Evolutionary conservation across 2,797 vertebrate genomes (phyloP).

Genomic region (Danio jaintianensis): DNA sequence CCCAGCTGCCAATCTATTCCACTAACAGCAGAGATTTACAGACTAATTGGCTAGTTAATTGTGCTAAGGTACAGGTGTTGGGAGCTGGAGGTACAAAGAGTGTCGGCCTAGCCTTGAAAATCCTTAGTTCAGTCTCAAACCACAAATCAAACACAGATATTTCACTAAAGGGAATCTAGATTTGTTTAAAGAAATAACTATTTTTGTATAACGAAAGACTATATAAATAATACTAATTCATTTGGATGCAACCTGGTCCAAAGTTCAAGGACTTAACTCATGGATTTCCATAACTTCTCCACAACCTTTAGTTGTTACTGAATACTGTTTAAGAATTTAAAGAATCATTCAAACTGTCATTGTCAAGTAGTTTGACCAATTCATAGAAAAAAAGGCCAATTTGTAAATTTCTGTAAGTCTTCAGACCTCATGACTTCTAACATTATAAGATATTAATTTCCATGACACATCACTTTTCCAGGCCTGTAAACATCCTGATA

Average conservation of each 20-base stretch:
- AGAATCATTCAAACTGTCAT: neutral
- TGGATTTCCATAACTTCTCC: neutral
- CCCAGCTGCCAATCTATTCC: slow-evolving; percentile 63
- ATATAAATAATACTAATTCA: neutral
- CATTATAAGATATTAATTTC: neutral
- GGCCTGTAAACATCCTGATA: neutral
- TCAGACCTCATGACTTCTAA: neutral
- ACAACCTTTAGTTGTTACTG: neutral
- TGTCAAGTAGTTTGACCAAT: neutral
- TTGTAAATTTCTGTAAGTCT: neutral
- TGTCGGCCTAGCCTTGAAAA: slow-evolving; percentile 4
- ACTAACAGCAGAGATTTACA: slow-evolving; percentile 60
- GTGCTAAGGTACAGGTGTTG: slow-evolving; percentile 57
- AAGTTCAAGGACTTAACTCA: neutral
- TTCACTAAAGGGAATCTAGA: neutral
- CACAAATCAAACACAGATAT: neutral
- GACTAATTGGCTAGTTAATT: slow-evolving; percentile 62
- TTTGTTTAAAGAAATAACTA: neutral
- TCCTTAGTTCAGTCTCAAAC: slow-evolving; percentile 7
- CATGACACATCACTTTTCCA: neutral
- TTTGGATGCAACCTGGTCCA: neutral
- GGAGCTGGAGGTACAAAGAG: slow-evolving; percentile 26
- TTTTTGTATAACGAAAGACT: neutral
- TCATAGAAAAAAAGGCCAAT: neutral
- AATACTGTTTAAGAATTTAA: neutral